phyloP scores from a whole-genome alignment of 2,113 vertebrate genomes.

The Actenoides lindsayi region DNA sequence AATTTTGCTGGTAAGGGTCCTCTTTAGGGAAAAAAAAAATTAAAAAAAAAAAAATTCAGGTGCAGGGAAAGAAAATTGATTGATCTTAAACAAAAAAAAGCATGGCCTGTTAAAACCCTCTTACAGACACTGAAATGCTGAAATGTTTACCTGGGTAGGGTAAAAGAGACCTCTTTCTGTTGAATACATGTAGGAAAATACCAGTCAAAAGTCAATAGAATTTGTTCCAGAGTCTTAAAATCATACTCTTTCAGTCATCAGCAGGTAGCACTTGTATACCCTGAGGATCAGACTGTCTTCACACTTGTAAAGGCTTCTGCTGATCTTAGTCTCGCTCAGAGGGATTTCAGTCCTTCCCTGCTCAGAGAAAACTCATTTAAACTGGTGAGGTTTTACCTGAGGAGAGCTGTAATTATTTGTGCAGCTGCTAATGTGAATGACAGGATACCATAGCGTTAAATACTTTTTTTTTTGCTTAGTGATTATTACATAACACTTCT shows the following conservation, averaged over 20 bases:
- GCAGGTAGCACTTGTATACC: neutral
- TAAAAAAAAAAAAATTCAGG: neutral
- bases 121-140: neutral
- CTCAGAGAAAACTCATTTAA: neutral
- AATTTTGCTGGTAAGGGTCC: neutral
- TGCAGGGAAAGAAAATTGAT: neutral
- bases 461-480: neutral
- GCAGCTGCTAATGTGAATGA: neutral
- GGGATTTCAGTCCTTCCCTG: neutral
- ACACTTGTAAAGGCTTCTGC: neutral
- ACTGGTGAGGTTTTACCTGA: neutral
- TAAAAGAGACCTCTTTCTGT: neutral
- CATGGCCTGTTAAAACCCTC: neutral
- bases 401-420: conserved; percentile 9
- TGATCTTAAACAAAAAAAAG: neutral
- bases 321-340: neutral
- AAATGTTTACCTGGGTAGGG: neutral
- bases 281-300: neutral
- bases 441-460: neutral
- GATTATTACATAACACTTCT: neutral
- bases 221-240: neutral
- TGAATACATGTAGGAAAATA: neutral
- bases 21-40: neutral
- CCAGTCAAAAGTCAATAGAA: neutral
- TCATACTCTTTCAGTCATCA: neutral